Percentiles rank a stretch among this genome's conserved stretches.
Evolutionary conservation across 2,797 vertebrate genomes (phyloP).

Genomic region (Coluber constrictor): DNA sequence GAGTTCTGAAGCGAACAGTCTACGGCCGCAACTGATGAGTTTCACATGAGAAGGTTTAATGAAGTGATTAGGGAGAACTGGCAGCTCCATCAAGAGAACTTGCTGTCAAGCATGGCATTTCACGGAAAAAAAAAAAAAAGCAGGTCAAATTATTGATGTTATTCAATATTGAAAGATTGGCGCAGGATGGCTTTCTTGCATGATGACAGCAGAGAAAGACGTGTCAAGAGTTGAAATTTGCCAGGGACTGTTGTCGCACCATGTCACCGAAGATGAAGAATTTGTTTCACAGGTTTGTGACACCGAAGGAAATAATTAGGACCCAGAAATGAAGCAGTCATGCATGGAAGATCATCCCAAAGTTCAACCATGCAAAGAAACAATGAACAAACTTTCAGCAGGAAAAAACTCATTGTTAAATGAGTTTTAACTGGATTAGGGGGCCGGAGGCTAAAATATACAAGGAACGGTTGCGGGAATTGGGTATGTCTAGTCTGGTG

Average conservation of each 20-base stretch:
- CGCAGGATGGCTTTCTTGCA: too few relatives aligned
- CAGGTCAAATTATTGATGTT: not conserved
- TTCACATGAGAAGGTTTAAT: not conserved
- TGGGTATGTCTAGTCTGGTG: too few relatives aligned
- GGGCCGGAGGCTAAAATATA: too few relatives aligned
- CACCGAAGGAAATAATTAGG: not conserved
- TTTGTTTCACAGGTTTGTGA: not conserved
- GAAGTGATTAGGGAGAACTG: not conserved
- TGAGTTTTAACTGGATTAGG: too few relatives aligned
- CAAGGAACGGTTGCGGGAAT: too few relatives aligned
- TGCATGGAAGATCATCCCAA: not conserved
- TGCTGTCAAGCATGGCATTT: not conserved
- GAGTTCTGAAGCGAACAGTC: not conserved
- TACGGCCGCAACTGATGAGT: not conserved
- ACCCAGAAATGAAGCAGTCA: not conserved
- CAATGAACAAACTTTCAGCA: not conserved
- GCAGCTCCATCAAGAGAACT: not conserved
- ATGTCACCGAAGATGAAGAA: not conserved
- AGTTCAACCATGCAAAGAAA: not conserved
- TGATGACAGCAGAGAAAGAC: not conserved
- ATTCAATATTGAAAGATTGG: not conserved
- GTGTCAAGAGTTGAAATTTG: not conserved
- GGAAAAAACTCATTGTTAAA: not conserved
- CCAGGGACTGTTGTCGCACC: not conserved
- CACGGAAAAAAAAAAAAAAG: not conserved